A percentile compares a stretch with the other conserved stretches of the same genome.
Conservation (phyloP, 2,888 invertebrate species). For the Amblyjoppa fuscipennis region DNA sequence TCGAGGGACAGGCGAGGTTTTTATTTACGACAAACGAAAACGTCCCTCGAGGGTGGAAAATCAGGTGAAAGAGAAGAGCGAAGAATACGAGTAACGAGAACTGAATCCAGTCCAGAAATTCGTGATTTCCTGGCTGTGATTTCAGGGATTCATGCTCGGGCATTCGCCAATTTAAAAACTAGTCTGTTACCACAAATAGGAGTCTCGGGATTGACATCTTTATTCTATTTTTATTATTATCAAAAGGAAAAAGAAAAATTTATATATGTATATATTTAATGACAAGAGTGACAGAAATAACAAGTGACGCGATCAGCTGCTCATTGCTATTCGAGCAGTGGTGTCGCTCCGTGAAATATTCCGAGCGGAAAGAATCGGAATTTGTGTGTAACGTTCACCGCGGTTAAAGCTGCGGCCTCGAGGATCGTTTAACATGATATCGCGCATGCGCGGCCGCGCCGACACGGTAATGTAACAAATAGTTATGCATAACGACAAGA, state of each 20-base stretch:
- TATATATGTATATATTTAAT: neutral
- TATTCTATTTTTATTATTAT: no score
- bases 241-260: no score
- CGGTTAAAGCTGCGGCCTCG: constrained; percentile 45
- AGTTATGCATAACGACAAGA: constrained; percentile 37
- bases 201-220: no score
- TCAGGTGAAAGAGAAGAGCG: constrained; percentile 25
- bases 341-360: neutral
- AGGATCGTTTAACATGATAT: constrained; percentile 53
- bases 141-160: constrained; percentile 66
- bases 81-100: constrained; percentile 59
- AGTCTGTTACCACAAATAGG: no score
- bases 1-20: constrained; percentile 19
- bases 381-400: constrained; percentile 41
- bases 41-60: constrained; percentile 11
- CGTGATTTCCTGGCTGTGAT: constrained; percentile 59
- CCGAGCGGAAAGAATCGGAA: constrained; percentile 5
- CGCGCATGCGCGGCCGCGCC: constrained; percentile 17
- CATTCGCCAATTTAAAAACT: constrained; percentile 63
- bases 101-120: constrained; percentile 66
- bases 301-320: neutral
- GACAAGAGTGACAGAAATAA: neutral
- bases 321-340: neutral
- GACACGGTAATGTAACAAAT: constrained; percentile 53
- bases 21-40: constrained; percentile 34